Percentiles rank a stretch among this genome's conserved stretches.
phyloP scores from a whole-genome alignment of 2,113 vertebrate genomes.

The Andinoacara biseriatus region DNA sequence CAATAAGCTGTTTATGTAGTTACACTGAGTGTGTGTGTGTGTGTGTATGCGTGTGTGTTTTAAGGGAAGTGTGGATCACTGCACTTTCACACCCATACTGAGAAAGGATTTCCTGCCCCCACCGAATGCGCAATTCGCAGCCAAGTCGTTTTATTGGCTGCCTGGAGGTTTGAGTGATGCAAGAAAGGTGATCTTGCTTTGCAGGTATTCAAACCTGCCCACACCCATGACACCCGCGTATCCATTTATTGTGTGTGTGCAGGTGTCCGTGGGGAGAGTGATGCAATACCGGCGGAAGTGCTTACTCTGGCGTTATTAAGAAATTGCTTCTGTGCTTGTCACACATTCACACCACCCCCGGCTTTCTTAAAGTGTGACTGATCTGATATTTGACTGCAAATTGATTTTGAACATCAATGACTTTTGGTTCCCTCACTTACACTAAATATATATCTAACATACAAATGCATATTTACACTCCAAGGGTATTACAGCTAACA shows the following conservation, averaged over 20 bases:
- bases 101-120: constrained; percentile 40
- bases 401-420: constrained; percentile 11
- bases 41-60: constrained; percentile 29
- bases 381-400: constrained; percentile 2
- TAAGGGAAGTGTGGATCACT: constrained; percentile 69
- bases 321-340: constrained; percentile 41
- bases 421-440: constrained; percentile 11
- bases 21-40: background rate
- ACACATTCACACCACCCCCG: constrained; percentile 34
- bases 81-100: constrained; percentile 59
- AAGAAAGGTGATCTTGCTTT: constrained; percentile 69
- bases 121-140: background rate
- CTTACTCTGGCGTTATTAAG: constrained; percentile 53
- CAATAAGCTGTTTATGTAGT: constrained; percentile 51
- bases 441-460: background rate
- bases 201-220: constrained; percentile 71
- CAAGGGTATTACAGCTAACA: background rate
- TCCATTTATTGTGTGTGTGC: constrained; percentile 44
- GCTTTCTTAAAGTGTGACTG: constrained; percentile 26
- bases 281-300: constrained; percentile 60
- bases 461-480: background rate
- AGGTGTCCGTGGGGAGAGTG: constrained; percentile 36
- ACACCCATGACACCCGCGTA: constrained; percentile 40
- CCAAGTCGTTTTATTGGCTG: constrained; percentile 47
- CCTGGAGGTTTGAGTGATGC: constrained; percentile 55